Conservation (phyloP, 2,888 invertebrate species). For the Caenorhabditis sulstoni region DNA sequence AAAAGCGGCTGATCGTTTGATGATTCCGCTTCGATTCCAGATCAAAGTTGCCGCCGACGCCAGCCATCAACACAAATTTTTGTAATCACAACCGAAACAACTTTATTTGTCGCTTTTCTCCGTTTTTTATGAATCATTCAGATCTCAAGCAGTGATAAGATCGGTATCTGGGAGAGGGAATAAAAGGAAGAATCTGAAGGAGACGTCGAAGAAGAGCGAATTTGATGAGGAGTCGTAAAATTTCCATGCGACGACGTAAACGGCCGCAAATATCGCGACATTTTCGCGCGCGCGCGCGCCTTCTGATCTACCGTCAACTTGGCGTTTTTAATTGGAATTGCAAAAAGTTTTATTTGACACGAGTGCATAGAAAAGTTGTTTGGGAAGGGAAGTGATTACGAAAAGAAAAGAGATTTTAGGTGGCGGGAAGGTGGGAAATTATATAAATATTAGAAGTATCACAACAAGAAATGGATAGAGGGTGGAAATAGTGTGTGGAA, state of each 20-base stretch:
- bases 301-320: too few relatives aligned
- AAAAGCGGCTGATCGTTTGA: neutral
- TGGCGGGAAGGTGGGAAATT: neutral
- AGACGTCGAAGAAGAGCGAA: neutral
- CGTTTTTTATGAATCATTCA: conserved; percentile 44
- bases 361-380: conserved; percentile 32
- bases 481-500: neutral
- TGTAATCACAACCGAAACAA: conserved; percentile 23
- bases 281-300: neutral
- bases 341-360: conserved; percentile 29
- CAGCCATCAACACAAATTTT: conserved; percentile 21
- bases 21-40: conserved; percentile 11
- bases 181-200: neutral
- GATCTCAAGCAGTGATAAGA: conserved; percentile 26
- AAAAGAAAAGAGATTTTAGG: conserved; percentile 8
- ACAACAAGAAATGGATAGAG: conserved; percentile 62
- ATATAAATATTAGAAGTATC: conserved; percentile 36
- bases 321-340: conserved; percentile 16
- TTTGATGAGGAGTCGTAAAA: neutral
- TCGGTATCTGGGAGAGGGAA: conserved; percentile 18
- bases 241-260: neutral
- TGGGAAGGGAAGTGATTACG: conserved; percentile 32
- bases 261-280: neutral
- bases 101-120: conserved; percentile 17
- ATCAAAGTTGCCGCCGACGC: conserved; percentile 32